Evolutionary conservation across 1,140 invertebrate genomes (phyloP), one percentile per base, ranked within the genome.

Genomic region (Penaeus japonicus): DNA sequence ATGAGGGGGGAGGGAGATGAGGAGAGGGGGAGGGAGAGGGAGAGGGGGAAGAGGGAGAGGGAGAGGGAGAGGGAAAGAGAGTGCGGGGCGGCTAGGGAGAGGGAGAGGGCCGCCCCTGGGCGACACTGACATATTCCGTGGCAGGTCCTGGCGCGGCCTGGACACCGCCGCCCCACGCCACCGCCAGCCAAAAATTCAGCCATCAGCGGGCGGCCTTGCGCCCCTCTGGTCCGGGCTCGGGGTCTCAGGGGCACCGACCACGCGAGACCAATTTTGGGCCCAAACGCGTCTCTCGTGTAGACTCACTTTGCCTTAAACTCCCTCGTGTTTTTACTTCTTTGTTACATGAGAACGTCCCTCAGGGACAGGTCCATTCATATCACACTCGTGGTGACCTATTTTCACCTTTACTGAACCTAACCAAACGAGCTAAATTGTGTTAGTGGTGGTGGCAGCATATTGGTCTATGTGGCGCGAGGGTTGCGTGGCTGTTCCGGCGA

Each of bases 361-460:
- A 35, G 78, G 85, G 85, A 47, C 35, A 65, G 47, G 78, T 73
- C 85, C 85, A 87, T 87, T 87, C 85, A 87, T 87, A 87, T 87
- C 79, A 70, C 85, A 87, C 78, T 81, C 80, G 30, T 12, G 73
- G 59, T 87, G 75, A 82, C 85, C 85, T 82, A 87, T 87, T 87
- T 82, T 82, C 78, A 87, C 85, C 85, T 82, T 75, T 87, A 87
- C 79, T 18, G 78, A 81, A 81, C 85, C 62, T 82, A 18, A 32
- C 85, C 85, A 47, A 87, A 87, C 85, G 75, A 75, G 59, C 79
- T 30, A 73, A 82, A 87, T 87, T 87, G 85, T 54, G 85, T 87
- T 87, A 87, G 78, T 82, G 78, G 32, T 30, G 59, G 59, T 47
- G 62, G 17, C 12, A 57, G 39, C 59, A 54, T 73, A 73, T 87